Evolutionary conservation across 2,888 invertebrate species (phyloP).

Genomic region (Venusia cambrica): DNA sequence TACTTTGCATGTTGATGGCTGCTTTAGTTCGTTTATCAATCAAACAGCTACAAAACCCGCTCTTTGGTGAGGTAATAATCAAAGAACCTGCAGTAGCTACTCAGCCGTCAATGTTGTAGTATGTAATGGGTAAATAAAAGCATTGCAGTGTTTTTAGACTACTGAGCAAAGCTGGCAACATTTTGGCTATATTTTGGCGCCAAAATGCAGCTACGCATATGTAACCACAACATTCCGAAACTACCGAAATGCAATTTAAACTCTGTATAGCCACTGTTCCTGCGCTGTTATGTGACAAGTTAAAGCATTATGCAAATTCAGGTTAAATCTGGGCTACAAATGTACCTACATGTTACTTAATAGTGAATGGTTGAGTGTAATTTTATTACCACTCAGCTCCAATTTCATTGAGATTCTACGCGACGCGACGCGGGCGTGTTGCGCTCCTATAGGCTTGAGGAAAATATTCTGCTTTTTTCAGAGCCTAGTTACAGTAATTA

Average conservation of each 20-base stretch:
- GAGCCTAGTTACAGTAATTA: too few relatives aligned
- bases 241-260: conserved; percentile 68
- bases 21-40: too few relatives aligned
- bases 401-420: conserved; percentile 1
- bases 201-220: conserved; percentile 51
- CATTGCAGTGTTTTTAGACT: too few relatives aligned
- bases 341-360: conserved; percentile 48
- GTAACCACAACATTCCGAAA: conserved; percentile 51
- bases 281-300: conserved; percentile 62
- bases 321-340: conserved; percentile 56
- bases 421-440: too few relatives aligned
- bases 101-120: too few relatives aligned
- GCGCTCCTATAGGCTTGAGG: too few relatives aligned
- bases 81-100: too few relatives aligned
- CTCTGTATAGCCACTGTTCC: conserved; percentile 55
- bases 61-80: too few relatives aligned
- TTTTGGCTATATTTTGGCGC: conserved; percentile 48
- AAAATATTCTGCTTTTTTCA: too few relatives aligned
- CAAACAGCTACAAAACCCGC: too few relatives aligned
- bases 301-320: conserved; percentile 68
- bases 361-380: conserved; percentile 34
- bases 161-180: conserved; percentile 24
- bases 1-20: too few relatives aligned
- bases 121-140: too few relatives aligned
- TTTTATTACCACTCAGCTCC: conserved; percentile 29